phyloP scores from a whole-genome alignment of 2,797 vertebrate species.

The Ptychadena robeensis region DNA sequence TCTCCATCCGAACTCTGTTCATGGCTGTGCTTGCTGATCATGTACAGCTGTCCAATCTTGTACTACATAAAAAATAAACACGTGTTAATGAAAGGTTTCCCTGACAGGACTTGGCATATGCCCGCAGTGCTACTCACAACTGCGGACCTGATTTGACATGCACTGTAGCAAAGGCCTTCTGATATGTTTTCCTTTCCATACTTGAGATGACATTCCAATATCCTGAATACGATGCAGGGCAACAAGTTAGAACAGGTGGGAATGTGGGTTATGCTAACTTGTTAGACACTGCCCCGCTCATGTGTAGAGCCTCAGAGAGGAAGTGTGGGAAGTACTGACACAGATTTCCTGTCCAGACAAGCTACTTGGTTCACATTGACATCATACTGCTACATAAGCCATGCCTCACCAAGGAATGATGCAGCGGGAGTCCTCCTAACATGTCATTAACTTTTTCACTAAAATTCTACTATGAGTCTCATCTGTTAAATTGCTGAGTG shows the following conservation, averaged over 20 bases:
- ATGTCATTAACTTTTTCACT: constrained; percentile 49
- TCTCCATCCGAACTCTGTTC: constrained; percentile 96
- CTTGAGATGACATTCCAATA: background rate
- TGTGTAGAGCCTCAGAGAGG: constrained; percentile 33
- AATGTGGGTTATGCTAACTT: constrained; percentile 44
- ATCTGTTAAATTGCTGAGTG: constrained; percentile 15
- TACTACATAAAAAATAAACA: constrained; percentile 79
- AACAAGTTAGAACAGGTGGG: constrained; percentile 47
- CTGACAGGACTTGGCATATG: background rate
- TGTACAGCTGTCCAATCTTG: constrained; percentile 96
- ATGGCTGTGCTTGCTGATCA: constrained; percentile 98
- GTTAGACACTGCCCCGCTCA: constrained; percentile 31
- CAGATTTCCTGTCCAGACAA: constrained; percentile 45
- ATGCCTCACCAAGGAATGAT: constrained; percentile 34
- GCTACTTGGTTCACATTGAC: constrained; percentile 33
- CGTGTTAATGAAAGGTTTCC: background rate
- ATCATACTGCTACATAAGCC: constrained; percentile 28
- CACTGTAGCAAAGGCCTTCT: background rate
- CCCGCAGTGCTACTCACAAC: background rate
- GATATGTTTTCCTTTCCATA: background rate
- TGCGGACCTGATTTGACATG: constrained; percentile 1
- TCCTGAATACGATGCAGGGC: background rate
- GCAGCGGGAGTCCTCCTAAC: constrained; percentile 18
- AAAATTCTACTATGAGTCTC: constrained; percentile 27
- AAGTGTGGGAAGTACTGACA: constrained; percentile 54